Evolutionary conservation across 2,113 vertebrate genomes (phyloP).

Genomic region (Gnathonemus echidnorhynchus): DNA sequence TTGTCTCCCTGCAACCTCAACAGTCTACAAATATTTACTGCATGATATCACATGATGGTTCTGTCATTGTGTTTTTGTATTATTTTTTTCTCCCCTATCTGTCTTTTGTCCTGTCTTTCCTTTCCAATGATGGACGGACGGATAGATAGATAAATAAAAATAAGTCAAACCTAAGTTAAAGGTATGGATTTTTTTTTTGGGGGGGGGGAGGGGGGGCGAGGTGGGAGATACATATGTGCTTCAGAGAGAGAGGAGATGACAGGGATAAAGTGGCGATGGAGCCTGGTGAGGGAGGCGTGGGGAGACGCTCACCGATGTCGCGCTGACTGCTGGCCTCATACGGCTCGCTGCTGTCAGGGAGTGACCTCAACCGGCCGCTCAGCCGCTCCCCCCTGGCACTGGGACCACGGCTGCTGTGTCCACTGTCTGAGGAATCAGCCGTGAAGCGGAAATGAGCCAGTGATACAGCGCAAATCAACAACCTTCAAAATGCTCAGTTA

Average conservation of each 20-base stretch:
- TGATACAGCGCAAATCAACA: not conserved
- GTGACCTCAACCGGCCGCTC: slow-evolving; percentile 70
- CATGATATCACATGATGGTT: no score
- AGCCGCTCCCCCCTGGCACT: slow-evolving; percentile 75
- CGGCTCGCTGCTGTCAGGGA: slow-evolving; percentile 75
- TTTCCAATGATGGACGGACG: no score
- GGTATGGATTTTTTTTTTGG: not conserved
- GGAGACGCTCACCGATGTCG: slow-evolving; percentile 75
- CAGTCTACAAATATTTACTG: no score
- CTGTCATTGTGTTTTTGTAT: no score
- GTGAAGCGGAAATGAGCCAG: not conserved
- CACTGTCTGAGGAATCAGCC: slow-evolving; percentile 63
- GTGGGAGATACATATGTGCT: not conserved
- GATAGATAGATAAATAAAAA: no score
- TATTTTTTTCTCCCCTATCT: no score
- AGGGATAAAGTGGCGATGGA: not conserved
- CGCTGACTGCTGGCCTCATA: slow-evolving; percentile 77
- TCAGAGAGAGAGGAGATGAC: not conserved
- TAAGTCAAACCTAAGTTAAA: not conserved
- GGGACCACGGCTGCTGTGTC: slow-evolving; percentile 60
- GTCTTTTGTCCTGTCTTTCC: no score
- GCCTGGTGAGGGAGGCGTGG: not conserved
- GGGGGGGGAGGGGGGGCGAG: not conserved
- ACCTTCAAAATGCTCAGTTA: not conserved
- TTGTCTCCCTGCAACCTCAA: no score